Percentiles rank a stretch among this genome's conserved stretches.
Conservation (phyloP, 2,113 vertebrate species). For the Eidolon helvum region DNA sequence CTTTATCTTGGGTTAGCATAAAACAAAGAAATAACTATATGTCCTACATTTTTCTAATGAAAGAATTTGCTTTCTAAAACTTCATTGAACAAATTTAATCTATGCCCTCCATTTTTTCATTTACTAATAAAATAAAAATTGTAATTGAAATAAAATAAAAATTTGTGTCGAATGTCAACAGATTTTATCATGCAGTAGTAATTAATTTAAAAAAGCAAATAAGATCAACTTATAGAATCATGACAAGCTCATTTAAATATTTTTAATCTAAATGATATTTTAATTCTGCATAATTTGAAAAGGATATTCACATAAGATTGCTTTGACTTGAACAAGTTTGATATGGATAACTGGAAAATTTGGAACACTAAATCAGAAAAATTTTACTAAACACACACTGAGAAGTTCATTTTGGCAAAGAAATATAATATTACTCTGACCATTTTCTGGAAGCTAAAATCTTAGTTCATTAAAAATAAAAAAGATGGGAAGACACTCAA, state of each 20-base stretch:
- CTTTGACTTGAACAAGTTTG: background rate
- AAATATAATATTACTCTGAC: background rate
- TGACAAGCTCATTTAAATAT: background rate
- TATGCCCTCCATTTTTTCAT: background rate
- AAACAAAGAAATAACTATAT: background rate
- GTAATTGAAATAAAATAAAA: background rate
- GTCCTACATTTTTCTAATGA: background rate
- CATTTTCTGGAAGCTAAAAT: background rate
- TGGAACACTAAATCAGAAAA: background rate
- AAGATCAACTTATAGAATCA: background rate
- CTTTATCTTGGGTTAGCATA: background rate
- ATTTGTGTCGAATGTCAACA: background rate
- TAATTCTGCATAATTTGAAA: background rate
- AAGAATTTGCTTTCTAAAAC: conserved; percentile 6
- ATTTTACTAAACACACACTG: background rate
- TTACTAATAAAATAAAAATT: background rate
- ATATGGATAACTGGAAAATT: background rate
- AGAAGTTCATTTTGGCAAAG: background rate
- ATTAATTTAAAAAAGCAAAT: background rate
- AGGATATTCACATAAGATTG: background rate
- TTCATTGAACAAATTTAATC: background rate
- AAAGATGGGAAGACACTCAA: background rate
- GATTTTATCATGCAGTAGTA: background rate
- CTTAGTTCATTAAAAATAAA: background rate
- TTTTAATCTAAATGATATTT: background rate